Evolutionary conservation across 2,113 vertebrate genomes (phyloP), one percentile per base, ranked within the genome.

Genomic region (Saimiri boliviensis): DNA sequence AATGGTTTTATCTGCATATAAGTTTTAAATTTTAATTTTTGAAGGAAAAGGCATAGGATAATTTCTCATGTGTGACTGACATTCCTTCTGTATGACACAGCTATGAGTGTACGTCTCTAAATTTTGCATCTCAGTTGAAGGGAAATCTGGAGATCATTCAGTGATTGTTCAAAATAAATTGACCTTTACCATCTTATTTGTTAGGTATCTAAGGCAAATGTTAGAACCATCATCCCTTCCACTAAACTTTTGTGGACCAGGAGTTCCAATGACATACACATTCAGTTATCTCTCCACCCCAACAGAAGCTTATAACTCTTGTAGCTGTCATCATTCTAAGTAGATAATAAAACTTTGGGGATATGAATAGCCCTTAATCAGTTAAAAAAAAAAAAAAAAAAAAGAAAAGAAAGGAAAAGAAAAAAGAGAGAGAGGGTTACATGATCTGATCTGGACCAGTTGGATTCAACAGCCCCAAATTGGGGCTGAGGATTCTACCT

Each of bases 101-200:
- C 60, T 71, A 32, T 63, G 71, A 71, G 8, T 86, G 14, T 45
- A 2, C 21, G 30, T 86, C 27, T 92, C 37, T 86, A 14, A 85
- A 74, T 86, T 94, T 93, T 91, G 0, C 20, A 21, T 93, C 66
- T 89, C 60, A 70, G 2, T 68, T 86, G 27, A 89, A 56, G 35
- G 79, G 52, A 93, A 17, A 89, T 68, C 54, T 54, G 86, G 60
- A 93, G 32, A 88, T 84, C 81, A 58, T 71, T n/a, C 35, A 80
- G 35, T 92, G 35, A 91, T 80, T 63, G 13, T 70, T 95, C 37
- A 88, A 86, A 96, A 76, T 95, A 94, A 94, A 68, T 47, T 79
- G 47, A 47, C 42, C 40, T 86, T 91, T 83, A 70, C 60, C 81
- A 16, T 86, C 42, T 54, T 77, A 54, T 56, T 42, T 81, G 21